These are phyloP conservation scores for Vireo griseus DNA, from an alignment of 2,797 vertebrate species.

Conservation along the genomic window DNA sequence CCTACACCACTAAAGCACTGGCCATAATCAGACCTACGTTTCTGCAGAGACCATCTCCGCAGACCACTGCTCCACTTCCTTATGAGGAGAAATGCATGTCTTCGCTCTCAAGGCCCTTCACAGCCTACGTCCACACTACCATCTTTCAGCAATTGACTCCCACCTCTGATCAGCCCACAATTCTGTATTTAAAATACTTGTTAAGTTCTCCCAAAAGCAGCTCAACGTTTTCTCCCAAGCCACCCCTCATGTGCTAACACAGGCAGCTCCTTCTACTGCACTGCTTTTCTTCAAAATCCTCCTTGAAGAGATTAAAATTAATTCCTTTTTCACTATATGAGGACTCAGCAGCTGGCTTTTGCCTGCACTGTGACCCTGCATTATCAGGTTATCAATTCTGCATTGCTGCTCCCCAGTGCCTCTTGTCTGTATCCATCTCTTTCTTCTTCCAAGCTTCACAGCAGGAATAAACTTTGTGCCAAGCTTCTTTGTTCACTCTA, in stretches of 20 bases:
- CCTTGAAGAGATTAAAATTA: neutral
- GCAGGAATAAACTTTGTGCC: neutral
- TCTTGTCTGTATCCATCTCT: neutral
- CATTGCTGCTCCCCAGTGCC: rapidly evolving
- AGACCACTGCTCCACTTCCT: neutral
- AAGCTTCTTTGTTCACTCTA: neutral
- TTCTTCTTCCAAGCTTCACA: neutral
- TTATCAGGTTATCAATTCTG: neutral
- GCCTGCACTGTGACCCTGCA: neutral
- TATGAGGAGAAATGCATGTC: neutral
- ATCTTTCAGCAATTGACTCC: neutral
- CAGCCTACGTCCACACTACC: neutral
- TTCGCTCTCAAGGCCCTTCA: neutral
- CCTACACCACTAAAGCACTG: neutral
- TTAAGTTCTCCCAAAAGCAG: neutral
- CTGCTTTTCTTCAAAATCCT: neutral
- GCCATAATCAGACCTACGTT: rapidly evolving
- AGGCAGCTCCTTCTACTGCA: neutral
- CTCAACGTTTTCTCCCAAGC: neutral
- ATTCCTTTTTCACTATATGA: neutral
- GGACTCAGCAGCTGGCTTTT: neutral
- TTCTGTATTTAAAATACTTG: neutral
- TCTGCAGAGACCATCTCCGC: neutral
- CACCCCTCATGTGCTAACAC: neutral
- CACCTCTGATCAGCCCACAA: neutral